phyloP scores from a whole-genome alignment of 2,888 invertebrate species.

The Protula sp. region DNA sequence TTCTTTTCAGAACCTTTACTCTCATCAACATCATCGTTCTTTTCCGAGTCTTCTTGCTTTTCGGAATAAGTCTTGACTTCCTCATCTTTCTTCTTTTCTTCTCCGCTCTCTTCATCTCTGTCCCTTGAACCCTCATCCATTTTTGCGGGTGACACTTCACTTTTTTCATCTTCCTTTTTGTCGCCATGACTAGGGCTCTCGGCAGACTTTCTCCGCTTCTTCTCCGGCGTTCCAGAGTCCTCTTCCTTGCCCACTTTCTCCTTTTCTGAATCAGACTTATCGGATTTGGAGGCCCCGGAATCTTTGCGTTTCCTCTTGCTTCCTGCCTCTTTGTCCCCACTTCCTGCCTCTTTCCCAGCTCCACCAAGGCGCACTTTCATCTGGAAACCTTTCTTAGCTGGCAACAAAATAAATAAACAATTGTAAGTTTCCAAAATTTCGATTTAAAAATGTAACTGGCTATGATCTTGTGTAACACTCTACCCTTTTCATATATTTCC shows the following conservation, averaged over 20 bases:
- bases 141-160: neutral
- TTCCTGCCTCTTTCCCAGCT: neutral
- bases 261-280: neutral
- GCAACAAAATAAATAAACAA: too few species aligned
- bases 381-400: neutral
- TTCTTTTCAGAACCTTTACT: too few species aligned
- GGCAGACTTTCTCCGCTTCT: neutral
- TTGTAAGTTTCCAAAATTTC: too few species aligned
- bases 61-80: conserved; percentile 1
- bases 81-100: conserved; percentile 6
- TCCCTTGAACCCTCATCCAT: neutral
- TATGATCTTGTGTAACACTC: too few species aligned
- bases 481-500: too few species aligned
- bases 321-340: neutral
- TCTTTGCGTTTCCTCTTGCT: neutral
- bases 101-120: conserved; percentile 3
- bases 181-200: neutral
- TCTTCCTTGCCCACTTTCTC: neutral
- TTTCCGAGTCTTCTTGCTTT: neutral
- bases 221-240: neutral
- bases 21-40: conserved; percentile 5
- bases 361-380: neutral
- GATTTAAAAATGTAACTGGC: too few species aligned
- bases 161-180: neutral
- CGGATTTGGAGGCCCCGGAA: neutral